These are phyloP conservation scores for Neocrepidodera transversa DNA, from an alignment of 2,888 invertebrate genomes.

Conservation along the genomic window DNA sequence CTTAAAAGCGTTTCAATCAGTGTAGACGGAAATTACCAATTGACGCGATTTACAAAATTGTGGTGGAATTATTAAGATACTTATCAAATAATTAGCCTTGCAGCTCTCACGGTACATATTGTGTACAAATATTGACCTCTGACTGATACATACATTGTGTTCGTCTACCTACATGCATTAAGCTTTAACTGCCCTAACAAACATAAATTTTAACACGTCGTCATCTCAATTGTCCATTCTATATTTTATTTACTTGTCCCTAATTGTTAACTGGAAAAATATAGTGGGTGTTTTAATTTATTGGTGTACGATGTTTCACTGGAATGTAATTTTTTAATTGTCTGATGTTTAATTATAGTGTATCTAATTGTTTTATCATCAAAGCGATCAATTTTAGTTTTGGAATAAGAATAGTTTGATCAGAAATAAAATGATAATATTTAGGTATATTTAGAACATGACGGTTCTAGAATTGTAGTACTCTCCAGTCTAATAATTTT, in stretches of 20 bases:
- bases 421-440: no score
- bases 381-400: background rate
- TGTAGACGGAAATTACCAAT: no score
- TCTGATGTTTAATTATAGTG: background rate
- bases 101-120: constrained; percentile 49
- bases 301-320: constrained; percentile 19
- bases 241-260: constrained; percentile 35
- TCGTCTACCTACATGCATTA: constrained; percentile 52
- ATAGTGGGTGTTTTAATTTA: constrained; percentile 21
- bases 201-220: constrained; percentile 28
- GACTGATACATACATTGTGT: constrained; percentile 50
- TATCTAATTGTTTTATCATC: constrained; percentile 6
- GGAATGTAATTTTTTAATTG: constrained; percentile 14
- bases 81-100: constrained; percentile 2
- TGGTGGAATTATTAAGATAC: background rate
- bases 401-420: no score
- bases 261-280: constrained; percentile 31
- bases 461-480: no score
- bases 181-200: constrained; percentile 33
- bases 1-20: no score
- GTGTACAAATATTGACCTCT: constrained; percentile 58
- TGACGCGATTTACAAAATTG: no score
- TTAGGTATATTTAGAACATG: no score
- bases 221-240: constrained; percentile 34
- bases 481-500: background rate